Conservation (phyloP, 1,140 invertebrate species). For the Dolichoris vasculosae region DNA sequence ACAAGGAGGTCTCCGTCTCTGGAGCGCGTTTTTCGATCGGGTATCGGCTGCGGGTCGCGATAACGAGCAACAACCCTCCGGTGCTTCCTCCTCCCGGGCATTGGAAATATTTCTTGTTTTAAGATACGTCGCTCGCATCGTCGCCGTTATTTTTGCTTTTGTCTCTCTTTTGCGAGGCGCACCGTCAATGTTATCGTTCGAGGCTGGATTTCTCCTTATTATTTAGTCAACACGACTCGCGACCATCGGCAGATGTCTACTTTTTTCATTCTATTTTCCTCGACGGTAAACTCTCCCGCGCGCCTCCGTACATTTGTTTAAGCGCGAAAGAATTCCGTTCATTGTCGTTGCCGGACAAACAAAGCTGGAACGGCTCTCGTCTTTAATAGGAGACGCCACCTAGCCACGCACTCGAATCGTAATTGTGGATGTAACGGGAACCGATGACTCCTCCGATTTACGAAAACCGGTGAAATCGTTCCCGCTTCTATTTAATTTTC, state of each 20-base stretch:
- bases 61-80: not conserved
- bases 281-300: slow-evolving; percentile 24
- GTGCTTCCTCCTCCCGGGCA: not conserved
- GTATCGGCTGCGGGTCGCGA: not conserved
- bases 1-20: not conserved
- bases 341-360: slow-evolving; percentile 59
- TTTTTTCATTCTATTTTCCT: slow-evolving; percentile 45
- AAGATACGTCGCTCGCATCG: not conserved
- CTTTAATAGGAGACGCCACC: slow-evolving; percentile 35
- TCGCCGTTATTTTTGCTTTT: slow-evolving; percentile 13
- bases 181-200: slow-evolving; percentile 22
- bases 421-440: slow-evolving; percentile 22
- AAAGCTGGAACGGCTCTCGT: slow-evolving; percentile 2
- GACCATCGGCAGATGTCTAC: slow-evolving; percentile 29
- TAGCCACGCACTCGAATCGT: not conserved
- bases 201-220: slow-evolving; percentile 39
- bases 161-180: not conserved
- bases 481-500: no score
- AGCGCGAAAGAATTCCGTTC: slow-evolving; percentile 64
- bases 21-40: not conserved
- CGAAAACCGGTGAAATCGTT: not conserved
- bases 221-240: slow-evolving; percentile 44
- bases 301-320: slow-evolving; percentile 62
- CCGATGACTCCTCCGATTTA: slow-evolving; percentile 26
- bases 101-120: not conserved